A percentile compares a stretch with the other conserved stretches of the same genome.
These are phyloP conservation scores for Brachyrhaphis roseni DNA, from an alignment of 2,797 vertebrate genomes.

Conservation along the genomic window DNA sequence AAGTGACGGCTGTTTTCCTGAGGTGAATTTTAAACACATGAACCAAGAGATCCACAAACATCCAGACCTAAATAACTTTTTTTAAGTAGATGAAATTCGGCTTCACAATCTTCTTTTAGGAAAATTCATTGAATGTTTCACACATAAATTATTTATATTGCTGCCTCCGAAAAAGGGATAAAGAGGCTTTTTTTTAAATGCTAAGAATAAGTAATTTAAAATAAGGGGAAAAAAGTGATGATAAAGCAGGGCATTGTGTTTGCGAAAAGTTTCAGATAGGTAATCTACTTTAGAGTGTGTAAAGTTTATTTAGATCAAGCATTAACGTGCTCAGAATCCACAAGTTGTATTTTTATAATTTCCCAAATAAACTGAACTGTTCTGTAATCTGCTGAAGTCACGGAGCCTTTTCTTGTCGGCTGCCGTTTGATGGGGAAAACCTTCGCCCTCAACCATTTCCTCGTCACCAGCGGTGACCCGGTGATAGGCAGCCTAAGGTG, in stretches of 20 bases:
- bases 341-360: background rate
- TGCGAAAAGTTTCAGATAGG: background rate
- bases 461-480: conserved; percentile 58
- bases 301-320: background rate
- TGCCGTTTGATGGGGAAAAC: conserved; percentile 42
- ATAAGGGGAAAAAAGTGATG: background rate
- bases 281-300: background rate
- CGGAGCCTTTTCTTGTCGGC: conserved; percentile 10
- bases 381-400: conserved; percentile 20
- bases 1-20: background rate
- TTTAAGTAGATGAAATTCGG: background rate
- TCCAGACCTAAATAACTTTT: background rate
- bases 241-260: background rate
- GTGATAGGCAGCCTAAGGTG: conserved; percentile 62
- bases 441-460: conserved; percentile 42
- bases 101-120: background rate
- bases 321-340: background rate
- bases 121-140: background rate
- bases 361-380: conserved; percentile 2
- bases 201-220: too few species aligned
- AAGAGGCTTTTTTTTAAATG: too few species aligned
- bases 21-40: background rate
- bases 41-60: background rate
- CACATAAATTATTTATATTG: background rate
- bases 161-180: background rate